Percentiles rank a stretch among this genome's conserved stretches.
These are phyloP conservation scores for Monodelphis domestica DNA, from an alignment of 2,797 vertebrate genomes.

Conservation along the genomic window DNA sequence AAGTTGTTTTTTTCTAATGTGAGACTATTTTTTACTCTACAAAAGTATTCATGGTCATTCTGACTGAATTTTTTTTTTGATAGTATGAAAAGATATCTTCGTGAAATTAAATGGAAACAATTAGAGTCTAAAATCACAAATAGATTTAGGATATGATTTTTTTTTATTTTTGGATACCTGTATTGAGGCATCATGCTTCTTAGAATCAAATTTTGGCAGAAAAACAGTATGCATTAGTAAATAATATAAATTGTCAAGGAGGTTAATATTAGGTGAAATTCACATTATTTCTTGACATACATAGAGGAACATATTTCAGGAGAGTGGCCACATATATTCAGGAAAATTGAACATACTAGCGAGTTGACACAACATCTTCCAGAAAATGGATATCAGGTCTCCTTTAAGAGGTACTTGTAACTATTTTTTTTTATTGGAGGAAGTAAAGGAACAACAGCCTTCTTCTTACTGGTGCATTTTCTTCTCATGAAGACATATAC, in stretches of 20 bases:
- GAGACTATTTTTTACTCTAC: background rate
- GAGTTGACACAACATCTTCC: conserved; percentile 57
- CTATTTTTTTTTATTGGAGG: conserved; percentile 44
- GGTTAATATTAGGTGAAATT: conserved; percentile 21
- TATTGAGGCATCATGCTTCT: conserved; percentile 53
- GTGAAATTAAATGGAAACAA: conserved; percentile 28
- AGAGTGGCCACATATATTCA: conserved; percentile 63
- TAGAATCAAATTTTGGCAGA: conserved; percentile 57
- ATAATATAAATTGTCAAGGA: conserved; percentile 45
- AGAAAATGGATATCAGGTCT: conserved; percentile 10
- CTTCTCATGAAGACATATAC: conserved; percentile 54
- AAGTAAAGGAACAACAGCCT: background rate
- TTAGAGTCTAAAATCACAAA: background rate
- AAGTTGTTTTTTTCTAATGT: background rate
- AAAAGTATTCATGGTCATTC: conserved; percentile 16
- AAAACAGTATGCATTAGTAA: conserved; percentile 41
- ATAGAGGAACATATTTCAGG: conserved; percentile 60
- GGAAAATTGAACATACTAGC: conserved; percentile 64
- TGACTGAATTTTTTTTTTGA: conserved; percentile 48
- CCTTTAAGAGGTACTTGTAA: background rate
- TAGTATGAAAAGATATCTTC: conserved; percentile 34
- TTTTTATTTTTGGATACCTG: conserved; percentile 57
- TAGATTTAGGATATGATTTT: conserved; percentile 48
- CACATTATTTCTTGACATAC: conserved; percentile 50
- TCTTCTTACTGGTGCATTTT: conserved; percentile 42